Base-by-base conservation (phyloP, 2,113 vertebrate genomes). In the Trinectes maculatus region DNA sequence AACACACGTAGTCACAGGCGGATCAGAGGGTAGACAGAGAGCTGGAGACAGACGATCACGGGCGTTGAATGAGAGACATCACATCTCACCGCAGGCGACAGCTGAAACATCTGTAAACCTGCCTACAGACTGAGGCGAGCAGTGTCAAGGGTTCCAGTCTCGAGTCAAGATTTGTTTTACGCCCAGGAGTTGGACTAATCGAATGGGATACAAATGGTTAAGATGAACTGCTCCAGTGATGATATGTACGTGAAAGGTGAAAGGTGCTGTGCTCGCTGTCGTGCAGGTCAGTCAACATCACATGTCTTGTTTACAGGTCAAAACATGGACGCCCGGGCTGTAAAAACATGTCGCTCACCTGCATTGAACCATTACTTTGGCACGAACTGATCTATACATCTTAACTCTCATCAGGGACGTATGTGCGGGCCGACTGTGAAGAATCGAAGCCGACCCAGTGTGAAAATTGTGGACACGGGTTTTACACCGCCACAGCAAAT, bases 261-360 rank as follows among this genome's bases (percentile, higher is more conserved):
- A 3, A 4, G 0, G 24, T 88, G 86, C 76, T 89, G 89, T 8
- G 18, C 64, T 9, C 24, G 5, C 8, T 91, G 89, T 22, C 3
- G 25, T 10, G 57, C 83, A 86, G 89, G 89, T 91, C 19, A 79
- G 87, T 91, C 33, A 19, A 64, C 15, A 5, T 26, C 21, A n/a
- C n/a, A n/a, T n/a, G n/a, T n/a, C n/a, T n/a, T n/a, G n/a, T n/a
- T n/a, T n/a, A n/a, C n/a, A n/a, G n/a, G n/a, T n/a, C n/a, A n/a
- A n/a, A n/a, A n/a, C n/a, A n/a, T n/a, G n/a, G n/a, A n/a, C 22
- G 1, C 26, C 6, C 48, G 21, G 5, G 18, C 12, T n/a, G 16
- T 13, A 6, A 15, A 8, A 10, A 8, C 24, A 16, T 22, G 25
- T 25, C 40, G 11, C 7, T 25, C 31, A 13, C 8, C 13, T 54